Evolutionary conservation across 2,888 invertebrate species (phyloP), one percentile per base, ranked within the genome.

Genomic region (Calameuta filiformis): DNA sequence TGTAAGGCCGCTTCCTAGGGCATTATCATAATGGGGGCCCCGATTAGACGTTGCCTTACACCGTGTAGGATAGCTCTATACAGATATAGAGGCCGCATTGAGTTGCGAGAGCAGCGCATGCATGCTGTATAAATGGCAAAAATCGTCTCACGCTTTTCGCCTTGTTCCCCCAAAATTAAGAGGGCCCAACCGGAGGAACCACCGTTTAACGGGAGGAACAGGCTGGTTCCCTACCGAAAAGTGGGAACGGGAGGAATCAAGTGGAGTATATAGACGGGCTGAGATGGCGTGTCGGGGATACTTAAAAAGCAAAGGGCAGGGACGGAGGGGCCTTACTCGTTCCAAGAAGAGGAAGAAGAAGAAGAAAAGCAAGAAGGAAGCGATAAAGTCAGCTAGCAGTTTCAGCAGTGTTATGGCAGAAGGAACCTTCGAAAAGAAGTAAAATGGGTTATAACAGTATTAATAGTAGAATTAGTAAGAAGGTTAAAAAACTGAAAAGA

Each of bases 231-330:
- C 40, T 40, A 40, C 40, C 15, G 40, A 40, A 40, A 40, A 40
- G 40, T 40, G 40, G 40, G 40, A 40, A 40, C 40, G 40, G 40
- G 40, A 40, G 40, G 40, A 40, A 40, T 40, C 40, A 6, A 40
- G 40, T 15, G 40, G 40, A 40, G 15, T 4, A 40, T 40, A 40
- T 15, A 6, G 40, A 33, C 12, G 15, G 69, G 69, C 30, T 4
- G 69, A 30, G 88, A 89, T 90, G 88, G 89, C 90, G 90, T 90
- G 89, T 86, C 85, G 83, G 79, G 85, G 88, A 88, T 88, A 89
- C 88, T 89, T 90, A 88, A 84, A 84, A 40, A 84, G 82, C 84
- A 31, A 69, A 69, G 11, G 69, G 23, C 35, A 35, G 35, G 35
- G 35, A 12, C 12, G 35, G 12, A 12, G 31, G 31, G 69, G 69